phyloP scores from a whole-genome alignment of 2,113 vertebrate species.

The Edolisoma coerulescens region DNA sequence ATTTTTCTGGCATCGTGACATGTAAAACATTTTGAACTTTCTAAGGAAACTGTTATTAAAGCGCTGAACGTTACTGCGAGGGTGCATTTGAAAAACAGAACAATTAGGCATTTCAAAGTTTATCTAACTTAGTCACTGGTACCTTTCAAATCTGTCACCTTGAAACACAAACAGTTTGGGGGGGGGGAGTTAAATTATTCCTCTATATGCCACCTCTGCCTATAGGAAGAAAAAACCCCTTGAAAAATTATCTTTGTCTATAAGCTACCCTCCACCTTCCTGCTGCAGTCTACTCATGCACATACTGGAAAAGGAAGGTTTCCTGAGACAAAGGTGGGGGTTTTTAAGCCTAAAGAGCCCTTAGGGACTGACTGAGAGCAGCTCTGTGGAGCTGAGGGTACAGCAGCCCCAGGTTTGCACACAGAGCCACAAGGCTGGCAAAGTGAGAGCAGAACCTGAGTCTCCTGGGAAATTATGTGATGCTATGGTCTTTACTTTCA shows the following conservation, averaged over 20 bases:
- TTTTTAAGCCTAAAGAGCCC: neutral
- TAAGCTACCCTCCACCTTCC: neutral
- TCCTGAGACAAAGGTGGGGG: neutral
- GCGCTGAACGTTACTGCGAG: neutral
- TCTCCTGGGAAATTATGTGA: neutral
- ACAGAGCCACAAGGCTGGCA: neutral
- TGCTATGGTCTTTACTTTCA: neutral
- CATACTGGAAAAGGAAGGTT: neutral
- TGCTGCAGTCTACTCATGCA: neutral
- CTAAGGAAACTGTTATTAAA: slow-evolving; percentile 47
- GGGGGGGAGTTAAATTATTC: neutral
- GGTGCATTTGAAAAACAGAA: slow-evolving; percentile 21
- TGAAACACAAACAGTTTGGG: neutral
- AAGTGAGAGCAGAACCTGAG: neutral
- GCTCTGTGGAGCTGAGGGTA: neutral
- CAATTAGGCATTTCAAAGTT: slow-evolving; percentile 41
- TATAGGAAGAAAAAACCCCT: neutral
- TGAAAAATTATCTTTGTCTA: neutral
- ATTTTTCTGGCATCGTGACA: slow-evolving; percentile 55
- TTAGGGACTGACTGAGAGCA: neutral
- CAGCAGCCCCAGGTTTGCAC: neutral
- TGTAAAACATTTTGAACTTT: slow-evolving; percentile 46
- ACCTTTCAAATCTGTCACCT: neutral
- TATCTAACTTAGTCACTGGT: slow-evolving; percentile 6
- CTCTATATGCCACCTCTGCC: neutral